Percentiles rank a stretch among this genome's conserved stretches.
Evolutionary conservation across 2,113 vertebrate species (phyloP).

Genomic region (Solea solea): DNA sequence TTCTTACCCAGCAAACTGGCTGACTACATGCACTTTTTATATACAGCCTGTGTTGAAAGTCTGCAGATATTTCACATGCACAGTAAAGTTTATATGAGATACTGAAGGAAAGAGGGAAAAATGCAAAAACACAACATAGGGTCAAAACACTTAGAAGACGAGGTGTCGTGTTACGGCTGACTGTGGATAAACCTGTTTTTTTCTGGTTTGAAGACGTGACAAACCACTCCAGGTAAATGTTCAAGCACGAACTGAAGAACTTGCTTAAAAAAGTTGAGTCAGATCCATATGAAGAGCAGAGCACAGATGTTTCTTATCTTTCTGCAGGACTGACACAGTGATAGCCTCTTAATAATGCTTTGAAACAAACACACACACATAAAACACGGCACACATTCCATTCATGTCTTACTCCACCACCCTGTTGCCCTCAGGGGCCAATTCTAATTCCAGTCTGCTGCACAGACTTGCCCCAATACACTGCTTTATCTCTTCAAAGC

Average conservation of each 20-base stretch:
- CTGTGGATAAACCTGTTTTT: background rate
- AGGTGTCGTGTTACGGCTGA: background rate
- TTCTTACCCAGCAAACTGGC: no score
- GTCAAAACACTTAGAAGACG: background rate
- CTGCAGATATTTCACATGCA: no score
- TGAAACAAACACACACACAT: conserved; percentile 24
- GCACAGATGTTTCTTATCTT: background rate
- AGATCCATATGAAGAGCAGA: background rate
- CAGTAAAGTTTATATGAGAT: no score
- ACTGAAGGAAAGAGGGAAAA: no score
- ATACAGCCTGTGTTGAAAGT: no score
- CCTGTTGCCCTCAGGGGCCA: conserved; percentile 45
- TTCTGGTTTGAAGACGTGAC: background rate
- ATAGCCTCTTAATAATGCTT: conserved; percentile 4
- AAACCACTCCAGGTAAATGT: background rate
- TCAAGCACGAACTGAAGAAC: background rate
- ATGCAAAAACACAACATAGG: no score
- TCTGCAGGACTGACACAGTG: background rate
- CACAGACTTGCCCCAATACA: conserved; percentile 64
- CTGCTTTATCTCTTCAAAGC: conserved; percentile 18
- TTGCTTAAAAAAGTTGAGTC: background rate
- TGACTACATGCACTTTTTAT: no score
- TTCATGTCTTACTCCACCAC: conserved; percentile 61
- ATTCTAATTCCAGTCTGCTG: conserved; percentile 65
- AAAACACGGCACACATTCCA: conserved; percentile 57